Percentiles rank a stretch among this genome's conserved stretches.
Conservation (phyloP, 2,113 vertebrate genomes). For the Chloropsis hardwickii region DNA sequence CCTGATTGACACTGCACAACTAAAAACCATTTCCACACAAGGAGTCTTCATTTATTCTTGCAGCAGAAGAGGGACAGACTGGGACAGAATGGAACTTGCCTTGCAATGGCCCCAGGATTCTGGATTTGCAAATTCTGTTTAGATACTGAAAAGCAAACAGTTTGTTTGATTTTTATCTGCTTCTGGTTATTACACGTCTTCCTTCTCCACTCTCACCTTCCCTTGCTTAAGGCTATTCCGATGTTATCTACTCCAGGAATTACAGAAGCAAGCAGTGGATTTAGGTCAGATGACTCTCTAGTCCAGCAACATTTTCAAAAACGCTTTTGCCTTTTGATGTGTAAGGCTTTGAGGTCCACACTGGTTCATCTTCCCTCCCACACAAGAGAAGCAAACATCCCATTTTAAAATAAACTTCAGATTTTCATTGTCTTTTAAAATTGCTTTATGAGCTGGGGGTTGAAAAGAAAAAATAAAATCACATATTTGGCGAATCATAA, state of each 20-base stretch:
- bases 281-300: neutral
- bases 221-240: neutral
- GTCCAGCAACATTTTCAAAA: neutral
- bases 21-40: neutral
- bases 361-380: neutral
- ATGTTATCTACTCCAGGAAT: neutral
- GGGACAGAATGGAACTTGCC: neutral
- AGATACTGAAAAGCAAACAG: neutral
- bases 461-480: neutral
- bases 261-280: neutral
- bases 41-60: neutral
- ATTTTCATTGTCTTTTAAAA: neutral
- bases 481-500: rapidly evolving
- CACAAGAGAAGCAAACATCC: neutral
- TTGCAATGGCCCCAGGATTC: neutral
- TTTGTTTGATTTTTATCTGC: neutral
- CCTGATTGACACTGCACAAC: neutral
- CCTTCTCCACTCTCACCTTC: neutral
- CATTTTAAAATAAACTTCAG: neutral
- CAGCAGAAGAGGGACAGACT: neutral
- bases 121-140: neutral
- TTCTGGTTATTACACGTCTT: neutral
- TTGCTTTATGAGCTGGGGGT: neutral
- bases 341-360: neutral
- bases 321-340: neutral